Base-by-base conservation (phyloP, 2,888 invertebrate genomes). In the Drosophila fungiperda region DNA sequence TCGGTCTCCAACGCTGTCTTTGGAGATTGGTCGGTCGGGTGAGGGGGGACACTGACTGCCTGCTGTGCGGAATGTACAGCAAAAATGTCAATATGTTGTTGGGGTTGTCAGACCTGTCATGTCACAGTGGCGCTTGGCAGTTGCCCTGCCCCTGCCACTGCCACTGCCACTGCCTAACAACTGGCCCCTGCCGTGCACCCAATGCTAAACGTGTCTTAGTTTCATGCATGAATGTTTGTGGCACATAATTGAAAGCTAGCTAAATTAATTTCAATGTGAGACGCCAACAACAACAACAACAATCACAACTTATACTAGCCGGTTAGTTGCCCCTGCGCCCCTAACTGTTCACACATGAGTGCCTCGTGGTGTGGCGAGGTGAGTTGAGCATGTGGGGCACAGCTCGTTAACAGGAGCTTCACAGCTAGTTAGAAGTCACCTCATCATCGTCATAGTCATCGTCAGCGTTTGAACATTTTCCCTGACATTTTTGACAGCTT, bases 211-310 rank as follows among this genome's bases (percentile, higher is more conserved):
- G 84, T 88, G 89, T 83, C 90, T 90, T 82, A 88, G 85, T 86
- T 90, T 80, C 84, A 72, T 84, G 89, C 89, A 89, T 87, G 85
- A 89, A 89, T 91, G 92, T 91, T 92, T 91, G 92, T 92, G 92
- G 91, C 92, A 89, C 92, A 90, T 91, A 91, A 91, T 92, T 92
- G 92, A 92, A 90, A 92, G 92, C 92, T 89, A 89, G 90, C 92
- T 90, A 92, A 92, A 92, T 92, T 92, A 92, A 92, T 92, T 92
- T 92, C 89, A 90, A 84, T 89, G 83, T 70, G 80, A 90, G 87
- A 83, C 90, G 78, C 87, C 84, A 85, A 79, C 82, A 61, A 26
- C 48, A 68, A 58, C 66, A 50, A 50, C 69, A 57, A 69, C 61
- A 32, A 45, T 15, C n/a, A 64, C 42, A 38, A 61, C 52, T 55